These are phyloP conservation scores for Amiota communis DNA, from an alignment of 2,888 invertebrate species.

Conservation along the genomic window DNA sequence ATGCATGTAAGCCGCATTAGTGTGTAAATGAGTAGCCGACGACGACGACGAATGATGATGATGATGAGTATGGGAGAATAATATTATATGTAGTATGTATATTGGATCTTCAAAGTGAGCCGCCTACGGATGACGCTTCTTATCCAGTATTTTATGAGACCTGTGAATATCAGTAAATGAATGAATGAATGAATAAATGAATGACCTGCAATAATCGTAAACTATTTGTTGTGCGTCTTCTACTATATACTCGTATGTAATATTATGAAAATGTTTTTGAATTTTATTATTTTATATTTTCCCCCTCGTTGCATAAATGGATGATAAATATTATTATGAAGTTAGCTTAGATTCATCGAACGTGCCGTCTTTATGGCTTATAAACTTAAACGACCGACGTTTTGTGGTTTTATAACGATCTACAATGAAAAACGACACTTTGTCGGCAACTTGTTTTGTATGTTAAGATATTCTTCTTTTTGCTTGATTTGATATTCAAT, in stretches of 20 bases:
- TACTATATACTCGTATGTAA: background rate
- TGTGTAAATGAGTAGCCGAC: too few relatives aligned
- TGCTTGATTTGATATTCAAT: conserved; percentile 51
- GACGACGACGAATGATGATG: conserved; percentile 31
- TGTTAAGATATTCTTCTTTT: background rate
- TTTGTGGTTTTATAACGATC: conserved; percentile 43
- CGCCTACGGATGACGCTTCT: conserved; percentile 9
- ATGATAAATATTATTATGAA: background rate
- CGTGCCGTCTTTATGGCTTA: conserved; percentile 58
- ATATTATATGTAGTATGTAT: background rate
- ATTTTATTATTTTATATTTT: conserved; percentile 52
- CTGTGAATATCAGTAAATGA: background rate
- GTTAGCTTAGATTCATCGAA: conserved; percentile 25
- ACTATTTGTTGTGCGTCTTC: conserved; percentile 43
- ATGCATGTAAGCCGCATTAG: conserved; percentile 5
- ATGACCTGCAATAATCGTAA: conserved; percentile 61
- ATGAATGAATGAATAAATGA: conserved; percentile 17
- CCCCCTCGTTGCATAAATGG: background rate
- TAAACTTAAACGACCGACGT: conserved; percentile 19
- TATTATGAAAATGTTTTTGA: conserved; percentile 59
- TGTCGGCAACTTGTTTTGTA: conserved; percentile 37
- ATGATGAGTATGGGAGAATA: too few relatives aligned
- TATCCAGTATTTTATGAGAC: conserved; percentile 2
- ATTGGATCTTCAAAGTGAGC: conserved; percentile 13
- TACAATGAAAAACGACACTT: conserved; percentile 38